These are phyloP conservation scores for Neosilurus hyrtlii DNA, from an alignment of 2,797 vertebrate genomes.

Conservation along the genomic window DNA sequence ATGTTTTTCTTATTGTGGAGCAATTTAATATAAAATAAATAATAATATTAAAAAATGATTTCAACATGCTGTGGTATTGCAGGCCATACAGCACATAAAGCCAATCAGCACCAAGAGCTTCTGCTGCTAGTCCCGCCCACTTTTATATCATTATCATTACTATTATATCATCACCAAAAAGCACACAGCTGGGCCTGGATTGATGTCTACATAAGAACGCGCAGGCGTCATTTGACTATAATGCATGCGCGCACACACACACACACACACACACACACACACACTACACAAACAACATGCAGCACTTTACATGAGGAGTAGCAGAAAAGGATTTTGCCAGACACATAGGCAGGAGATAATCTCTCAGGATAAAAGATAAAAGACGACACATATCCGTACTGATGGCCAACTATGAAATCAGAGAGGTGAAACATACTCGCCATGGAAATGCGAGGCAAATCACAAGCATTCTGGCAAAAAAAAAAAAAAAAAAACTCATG, in stretches of 20 bases:
- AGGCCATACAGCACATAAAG: neutral
- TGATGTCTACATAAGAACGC: neutral
- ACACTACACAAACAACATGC: neutral
- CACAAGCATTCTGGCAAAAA: neutral
- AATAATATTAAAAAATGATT: too few relatives aligned
- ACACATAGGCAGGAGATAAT: slow-evolving; percentile 22
- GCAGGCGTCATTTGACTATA: neutral
- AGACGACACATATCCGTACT: neutral
- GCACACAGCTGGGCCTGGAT: too few relatives aligned
- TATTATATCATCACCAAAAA: neutral
- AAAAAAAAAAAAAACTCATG: neutral
- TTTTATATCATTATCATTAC: neutral
- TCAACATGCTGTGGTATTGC: too few relatives aligned
- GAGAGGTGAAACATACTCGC: neutral
- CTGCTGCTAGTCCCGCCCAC: neutral
- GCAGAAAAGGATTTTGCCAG: slow-evolving; percentile 16
- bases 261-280: neutral
- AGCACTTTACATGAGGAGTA: neutral
- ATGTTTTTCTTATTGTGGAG: neutral
- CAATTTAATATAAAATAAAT: neutral
- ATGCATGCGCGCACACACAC: neutral
- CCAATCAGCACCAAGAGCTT: neutral
- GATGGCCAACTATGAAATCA: slow-evolving; percentile 6
- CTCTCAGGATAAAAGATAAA: neutral
- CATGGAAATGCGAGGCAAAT: slow-evolving; percentile 28